Conservation (phyloP, 2,888 invertebrate genomes). For the Allacma fusca region DNA sequence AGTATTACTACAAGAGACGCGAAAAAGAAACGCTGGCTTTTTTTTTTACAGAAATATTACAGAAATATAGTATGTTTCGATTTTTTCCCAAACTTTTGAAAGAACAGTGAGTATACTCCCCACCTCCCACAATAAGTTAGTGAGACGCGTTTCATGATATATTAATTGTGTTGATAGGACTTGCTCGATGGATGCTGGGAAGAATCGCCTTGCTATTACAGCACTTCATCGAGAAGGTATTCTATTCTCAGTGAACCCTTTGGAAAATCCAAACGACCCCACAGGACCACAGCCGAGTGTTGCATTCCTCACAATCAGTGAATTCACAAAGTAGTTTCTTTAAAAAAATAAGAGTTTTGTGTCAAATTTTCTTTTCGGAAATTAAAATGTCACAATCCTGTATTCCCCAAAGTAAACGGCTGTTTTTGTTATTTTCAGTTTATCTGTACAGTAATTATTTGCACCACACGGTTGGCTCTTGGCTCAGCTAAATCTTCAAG, state of each 20-base stretch:
- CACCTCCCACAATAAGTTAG: too few relatives aligned
- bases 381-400: too few relatives aligned
- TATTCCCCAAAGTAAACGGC: too few relatives aligned
- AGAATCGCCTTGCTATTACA: constrained; percentile 95
- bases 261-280: constrained; percentile 73
- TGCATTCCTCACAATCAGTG: constrained; percentile 92
- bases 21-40: too few relatives aligned
- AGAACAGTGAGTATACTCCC: too few relatives aligned
- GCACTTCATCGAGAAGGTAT: constrained; percentile 95
- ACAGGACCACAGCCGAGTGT: constrained; percentile 85
- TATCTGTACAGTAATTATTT: constrained; percentile 88
- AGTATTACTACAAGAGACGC: too few relatives aligned
- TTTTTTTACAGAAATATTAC: too few relatives aligned
- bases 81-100: too few relatives aligned
- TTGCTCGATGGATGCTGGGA: constrained; percentile 95
- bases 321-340: constrained; percentile 95
- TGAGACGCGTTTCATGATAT: too few relatives aligned
- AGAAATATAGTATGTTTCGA: too few relatives aligned
- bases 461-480: constrained; percentile 85
- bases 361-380: constrained; percentile 59
- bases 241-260: constrained; percentile 80
- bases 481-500: constrained; percentile 78
- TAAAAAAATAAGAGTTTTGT: constrained; percentile 96
- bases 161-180: constrained; percentile 75
- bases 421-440: constrained; percentile 64